Conservation (phyloP, 2,113 vertebrate genomes). For the Acinonyx jubatus region DNA sequence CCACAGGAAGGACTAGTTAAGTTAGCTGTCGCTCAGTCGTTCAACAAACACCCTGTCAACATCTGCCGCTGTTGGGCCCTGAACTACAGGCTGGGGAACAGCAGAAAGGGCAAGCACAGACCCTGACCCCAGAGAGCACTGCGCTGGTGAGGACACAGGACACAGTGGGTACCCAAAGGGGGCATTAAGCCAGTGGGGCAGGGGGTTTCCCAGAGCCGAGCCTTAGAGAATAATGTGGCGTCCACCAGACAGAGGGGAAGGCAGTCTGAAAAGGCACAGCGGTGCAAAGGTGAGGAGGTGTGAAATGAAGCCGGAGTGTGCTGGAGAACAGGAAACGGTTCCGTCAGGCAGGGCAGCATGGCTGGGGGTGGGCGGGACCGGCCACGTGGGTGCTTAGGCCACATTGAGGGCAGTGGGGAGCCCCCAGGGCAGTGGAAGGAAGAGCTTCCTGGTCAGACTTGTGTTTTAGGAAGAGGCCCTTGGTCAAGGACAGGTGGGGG, state of each 20-base stretch:
- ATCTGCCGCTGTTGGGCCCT: background rate
- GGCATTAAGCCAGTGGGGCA: too few species aligned
- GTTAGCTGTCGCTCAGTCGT: background rate
- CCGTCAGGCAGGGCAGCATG: background rate
- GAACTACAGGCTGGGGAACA: background rate
- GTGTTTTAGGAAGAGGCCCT: background rate
- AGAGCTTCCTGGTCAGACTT: background rate
- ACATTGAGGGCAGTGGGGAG: rapidly evolving
- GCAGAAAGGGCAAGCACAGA: background rate
- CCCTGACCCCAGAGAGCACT: background rate
- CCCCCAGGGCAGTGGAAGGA: rapidly evolving
- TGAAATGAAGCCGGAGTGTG: background rate
- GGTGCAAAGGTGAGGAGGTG: background rate
- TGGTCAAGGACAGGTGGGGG: background rate
- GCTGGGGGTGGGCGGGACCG: too few species aligned
- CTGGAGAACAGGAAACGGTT: background rate
- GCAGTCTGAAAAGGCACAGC: background rate
- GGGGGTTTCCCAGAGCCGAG: background rate
- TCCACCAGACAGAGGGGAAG: background rate
- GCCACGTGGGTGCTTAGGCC: rapidly evolving
- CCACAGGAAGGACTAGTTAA: too few species aligned
- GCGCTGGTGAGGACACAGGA: background rate
- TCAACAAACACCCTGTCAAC: background rate
- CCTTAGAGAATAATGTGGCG: background rate
- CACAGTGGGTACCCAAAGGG: background rate